Conservation (phyloP, 2,888 invertebrate genomes). For the Diabrotica balteata region DNA sequence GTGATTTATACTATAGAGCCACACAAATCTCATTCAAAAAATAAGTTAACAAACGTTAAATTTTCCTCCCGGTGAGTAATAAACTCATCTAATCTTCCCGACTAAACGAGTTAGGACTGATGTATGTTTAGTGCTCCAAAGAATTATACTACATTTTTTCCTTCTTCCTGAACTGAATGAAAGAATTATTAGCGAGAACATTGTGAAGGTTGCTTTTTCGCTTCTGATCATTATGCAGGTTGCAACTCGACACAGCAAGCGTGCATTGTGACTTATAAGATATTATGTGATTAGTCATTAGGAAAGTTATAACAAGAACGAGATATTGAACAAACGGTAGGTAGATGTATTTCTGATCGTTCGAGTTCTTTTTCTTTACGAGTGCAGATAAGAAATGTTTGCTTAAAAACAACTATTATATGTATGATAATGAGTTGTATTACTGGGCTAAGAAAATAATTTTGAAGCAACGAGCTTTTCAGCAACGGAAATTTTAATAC, state of each 20-base stretch:
- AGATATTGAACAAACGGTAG: constrained; percentile 13
- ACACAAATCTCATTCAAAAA: too few relatives aligned
- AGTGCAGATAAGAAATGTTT: too few relatives aligned
- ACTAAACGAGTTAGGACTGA: constrained; percentile 1
- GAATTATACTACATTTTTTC: constrained; percentile 20
- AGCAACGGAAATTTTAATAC: too few relatives aligned
- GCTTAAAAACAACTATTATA: too few relatives aligned
- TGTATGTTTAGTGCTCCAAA: constrained; percentile 20
- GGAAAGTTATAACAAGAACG: constrained; percentile 13
- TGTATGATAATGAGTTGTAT: too few relatives aligned
- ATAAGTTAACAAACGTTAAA: too few relatives aligned
- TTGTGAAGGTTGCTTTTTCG: constrained; percentile 17
- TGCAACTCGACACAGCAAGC: constrained; percentile 5
- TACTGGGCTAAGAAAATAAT: too few relatives aligned
- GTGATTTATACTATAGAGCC: too few relatives aligned
- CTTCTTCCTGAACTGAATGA: constrained; percentile 20
- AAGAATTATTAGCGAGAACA: constrained; percentile 19
- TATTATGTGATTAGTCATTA: constrained; percentile 21
- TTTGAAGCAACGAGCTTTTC: too few relatives aligned
- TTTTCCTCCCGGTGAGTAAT: too few relatives aligned
- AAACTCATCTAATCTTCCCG: neutral
- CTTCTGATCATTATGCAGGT: constrained; percentile 14
- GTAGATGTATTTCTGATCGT: neutral
- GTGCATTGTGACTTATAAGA: constrained; percentile 12
- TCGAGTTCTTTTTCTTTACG: constrained; percentile 2